These are phyloP conservation scores for Amyelois transitella DNA, from an alignment of 1,140 invertebrate genomes.

Conservation along the genomic window DNA sequence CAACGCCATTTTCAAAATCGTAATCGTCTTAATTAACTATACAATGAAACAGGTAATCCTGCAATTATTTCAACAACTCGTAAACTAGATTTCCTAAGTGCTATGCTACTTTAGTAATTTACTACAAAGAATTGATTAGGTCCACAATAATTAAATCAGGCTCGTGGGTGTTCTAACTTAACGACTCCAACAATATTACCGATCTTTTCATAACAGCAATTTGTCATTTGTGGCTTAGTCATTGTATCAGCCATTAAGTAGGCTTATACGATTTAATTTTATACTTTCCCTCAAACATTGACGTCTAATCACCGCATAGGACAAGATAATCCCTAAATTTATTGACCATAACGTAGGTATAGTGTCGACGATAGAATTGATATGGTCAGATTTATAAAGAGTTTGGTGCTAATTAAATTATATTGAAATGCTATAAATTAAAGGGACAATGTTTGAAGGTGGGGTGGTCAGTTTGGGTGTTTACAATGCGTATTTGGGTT, in stretches of 20 bases:
- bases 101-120: too few species aligned
- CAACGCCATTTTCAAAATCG: too few species aligned
- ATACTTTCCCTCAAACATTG: conserved; percentile 59
- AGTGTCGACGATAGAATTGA: conserved; percentile 56
- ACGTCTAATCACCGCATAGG: conserved; percentile 58
- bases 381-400: conserved; percentile 62
- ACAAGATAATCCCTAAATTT: conserved; percentile 71
- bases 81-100: too few species aligned
- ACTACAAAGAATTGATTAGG: too few species aligned
- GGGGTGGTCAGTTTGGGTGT: conserved; percentile 37
- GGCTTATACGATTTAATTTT: conserved; percentile 67
- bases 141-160: conserved; percentile 9
- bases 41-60: too few species aligned
- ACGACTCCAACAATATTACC: conserved; percentile 2
- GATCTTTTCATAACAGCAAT: conserved; percentile 15
- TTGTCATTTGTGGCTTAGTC: conserved; percentile 31
- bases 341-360: conserved; percentile 60
- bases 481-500: conserved; percentile 54
- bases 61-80: too few species aligned
- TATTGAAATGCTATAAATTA: conserved; percentile 65
- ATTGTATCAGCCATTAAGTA: conserved; percentile 53
- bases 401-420: conserved; percentile 65
- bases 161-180: conserved; percentile 14
- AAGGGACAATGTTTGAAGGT: conserved; percentile 31
- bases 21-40: too few species aligned